A percentile compares a stretch with the other conserved stretches of the same genome.
Evolutionary conservation across 2,797 vertebrate species (phyloP).

Genomic region (Cirrhinus molitorella): DNA sequence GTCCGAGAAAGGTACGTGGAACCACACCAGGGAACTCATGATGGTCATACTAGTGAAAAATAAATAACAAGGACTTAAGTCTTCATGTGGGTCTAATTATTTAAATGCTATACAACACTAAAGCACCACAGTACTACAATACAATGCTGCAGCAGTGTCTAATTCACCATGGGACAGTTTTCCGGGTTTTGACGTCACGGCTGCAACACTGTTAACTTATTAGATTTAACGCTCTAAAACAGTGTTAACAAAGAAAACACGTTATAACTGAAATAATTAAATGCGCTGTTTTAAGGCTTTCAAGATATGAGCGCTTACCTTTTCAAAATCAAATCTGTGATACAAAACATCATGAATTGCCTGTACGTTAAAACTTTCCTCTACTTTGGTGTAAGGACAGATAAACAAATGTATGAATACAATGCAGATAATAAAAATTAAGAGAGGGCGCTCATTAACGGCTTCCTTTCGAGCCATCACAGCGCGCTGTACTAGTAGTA

Average conservation of each 20-base stretch:
- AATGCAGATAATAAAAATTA: slow-evolving; percentile 79
- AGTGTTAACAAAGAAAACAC: background rate
- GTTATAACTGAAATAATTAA: background rate
- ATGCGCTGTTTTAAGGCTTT: slow-evolving; percentile 4
- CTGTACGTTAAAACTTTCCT: slow-evolving; percentile 97
- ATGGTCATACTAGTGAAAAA: slow-evolving; percentile 90
- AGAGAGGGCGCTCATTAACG: slow-evolving; percentile 60
- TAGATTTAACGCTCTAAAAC: background rate
- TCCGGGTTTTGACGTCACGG: background rate
- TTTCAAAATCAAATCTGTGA: slow-evolving; percentile 84
- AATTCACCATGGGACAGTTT: background rate
- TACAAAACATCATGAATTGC: slow-evolving; percentile 92
- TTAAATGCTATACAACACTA: background rate
- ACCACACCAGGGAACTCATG: slow-evolving; percentile 96
- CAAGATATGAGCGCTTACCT: slow-evolving; percentile 79
- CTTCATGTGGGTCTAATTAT: background rate
- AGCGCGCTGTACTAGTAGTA: background rate
- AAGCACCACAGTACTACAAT: background rate
- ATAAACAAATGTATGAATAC: slow-evolving; percentile 82
- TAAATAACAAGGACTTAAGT: background rate
- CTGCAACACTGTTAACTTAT: background rate
- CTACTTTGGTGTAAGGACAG: slow-evolving; percentile 96
- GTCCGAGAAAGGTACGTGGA: slow-evolving; percentile 93
- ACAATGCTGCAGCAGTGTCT: background rate
- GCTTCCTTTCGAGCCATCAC: slow-evolving; percentile 85